Evolutionary conservation across 1,140 invertebrate species (phyloP), one percentile per base, ranked within the genome.

Genomic region (Drosophila ohnishii): DNA sequence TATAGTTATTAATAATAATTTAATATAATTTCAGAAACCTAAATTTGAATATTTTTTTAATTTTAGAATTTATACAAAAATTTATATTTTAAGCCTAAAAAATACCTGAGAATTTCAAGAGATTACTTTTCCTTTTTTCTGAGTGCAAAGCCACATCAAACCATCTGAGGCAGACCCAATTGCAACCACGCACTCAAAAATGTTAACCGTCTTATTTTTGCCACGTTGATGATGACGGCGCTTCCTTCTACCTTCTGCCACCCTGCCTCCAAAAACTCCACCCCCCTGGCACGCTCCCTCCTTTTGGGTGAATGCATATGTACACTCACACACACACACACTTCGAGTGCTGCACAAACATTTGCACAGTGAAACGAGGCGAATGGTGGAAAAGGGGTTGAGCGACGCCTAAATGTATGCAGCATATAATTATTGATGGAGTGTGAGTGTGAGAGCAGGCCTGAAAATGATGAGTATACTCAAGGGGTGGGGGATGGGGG

Each of bases 391-490:
- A 59, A 47, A 40, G 51, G 51, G 51, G 51, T 14, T 53, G 51
- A 10, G 58, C 64, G 53, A 19, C 48, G 65, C 76, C 77, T 78
- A 84, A 88, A 88, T 88, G 70, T 80, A 88, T 88, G 85, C 84
- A 72, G 66, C 84, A 88, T 78, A 88, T 88, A 88, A 88, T 88
- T 88, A 84, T 88, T 88, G 84, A 80, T 84, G 84, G 78, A 85
- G 75, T 83, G 72, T 57, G 70, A 58, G 74, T 25, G 62, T 72
- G 39, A 37, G 73, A 62, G 53, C 45, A 69, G 57, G 76, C 63
- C 69, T 61, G 57, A 67, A 78, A 84, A 80, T 76, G 74, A 81
- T 86, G 69, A 85, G 82, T 80, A 61, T 30, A 59, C 69, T 58
- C 34, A 47, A 5, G 40, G 34, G 22, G 28, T 28, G 2, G 19